Conservation (phyloP, 2,113 vertebrate species). For the Rhea americana region DNA sequence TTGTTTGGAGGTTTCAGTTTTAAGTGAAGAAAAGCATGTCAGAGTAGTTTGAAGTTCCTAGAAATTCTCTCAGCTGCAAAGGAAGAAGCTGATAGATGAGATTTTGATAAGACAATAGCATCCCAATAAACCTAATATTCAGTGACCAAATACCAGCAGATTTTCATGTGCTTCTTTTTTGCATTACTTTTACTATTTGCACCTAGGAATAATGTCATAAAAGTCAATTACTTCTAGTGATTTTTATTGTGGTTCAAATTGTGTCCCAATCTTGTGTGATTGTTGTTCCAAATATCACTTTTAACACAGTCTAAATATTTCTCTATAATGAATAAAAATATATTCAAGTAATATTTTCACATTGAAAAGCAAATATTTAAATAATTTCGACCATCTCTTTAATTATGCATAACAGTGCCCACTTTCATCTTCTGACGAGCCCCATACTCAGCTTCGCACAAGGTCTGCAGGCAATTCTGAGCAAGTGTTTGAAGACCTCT, state of each 20-base stretch:
- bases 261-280: neutral
- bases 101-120: neutral
- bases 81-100: neutral
- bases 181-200: neutral
- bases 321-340: neutral
- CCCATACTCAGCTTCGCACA: neutral
- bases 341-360: neutral
- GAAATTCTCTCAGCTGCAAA: slow-evolving; percentile 2
- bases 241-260: neutral
- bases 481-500: neutral
- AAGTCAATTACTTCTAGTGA: neutral
- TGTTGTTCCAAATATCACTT: neutral
- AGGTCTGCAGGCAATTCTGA: slow-evolving; percentile 19
- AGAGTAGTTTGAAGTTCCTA: slow-evolving; percentile 17
- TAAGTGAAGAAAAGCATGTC: neutral
- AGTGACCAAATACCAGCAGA: neutral
- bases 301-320: neutral
- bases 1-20: neutral
- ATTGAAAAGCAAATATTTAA: slow-evolving; percentile 37
- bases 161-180: neutral
- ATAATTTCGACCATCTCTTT: neutral
- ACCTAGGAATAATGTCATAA: neutral
- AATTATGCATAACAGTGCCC: neutral
- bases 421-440: slow-evolving; percentile 19
- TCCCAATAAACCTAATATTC: neutral